A percentile compares a stretch with the other conserved stretches of the same genome.
Conservation (phyloP, 2,888 invertebrate genomes). For the Drosophila prostipennis region DNA sequence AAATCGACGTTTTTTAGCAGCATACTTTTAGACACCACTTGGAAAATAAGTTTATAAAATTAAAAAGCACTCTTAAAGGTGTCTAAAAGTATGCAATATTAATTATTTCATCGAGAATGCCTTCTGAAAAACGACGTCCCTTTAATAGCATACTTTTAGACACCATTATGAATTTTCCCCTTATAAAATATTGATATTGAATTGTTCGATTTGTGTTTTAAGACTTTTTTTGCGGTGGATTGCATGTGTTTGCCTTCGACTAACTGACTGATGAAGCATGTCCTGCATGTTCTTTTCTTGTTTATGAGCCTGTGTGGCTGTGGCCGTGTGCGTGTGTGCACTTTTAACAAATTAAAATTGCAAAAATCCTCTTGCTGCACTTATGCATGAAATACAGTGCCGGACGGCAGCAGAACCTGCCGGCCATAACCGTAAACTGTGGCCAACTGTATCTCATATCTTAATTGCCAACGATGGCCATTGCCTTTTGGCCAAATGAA, state of each 20-base stretch:
- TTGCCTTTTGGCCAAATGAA: constrained; percentile 21
- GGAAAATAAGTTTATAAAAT: not conserved
- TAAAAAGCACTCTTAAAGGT: not conserved
- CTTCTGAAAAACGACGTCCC: too few relatives aligned
- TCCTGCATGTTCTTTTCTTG: constrained; percentile 40
- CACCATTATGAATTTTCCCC: too few relatives aligned
- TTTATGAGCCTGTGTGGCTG: constrained; percentile 30
- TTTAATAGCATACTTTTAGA: too few relatives aligned
- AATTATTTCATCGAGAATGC: not conserved
- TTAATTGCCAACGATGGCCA: constrained; percentile 52
- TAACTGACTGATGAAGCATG: constrained; percentile 62
- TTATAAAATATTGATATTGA: too few relatives aligned
- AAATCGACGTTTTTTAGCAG: too few relatives aligned
- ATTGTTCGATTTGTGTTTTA: not conserved
- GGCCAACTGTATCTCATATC: constrained; percentile 45
- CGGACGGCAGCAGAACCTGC: constrained; percentile 45
- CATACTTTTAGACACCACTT: not conserved
- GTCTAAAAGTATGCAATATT: not conserved
- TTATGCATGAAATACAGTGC: constrained; percentile 50
- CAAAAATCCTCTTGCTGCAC: constrained; percentile 66
- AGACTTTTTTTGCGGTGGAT: constrained; percentile 1
- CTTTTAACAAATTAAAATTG: constrained; percentile 75
- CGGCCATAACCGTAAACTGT: constrained; percentile 59
- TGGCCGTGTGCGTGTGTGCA: constrained; percentile 47
- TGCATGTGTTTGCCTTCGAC: constrained; percentile 31